Conservation (phyloP, 2,888 invertebrate species). For the Mythimna ferrago region DNA sequence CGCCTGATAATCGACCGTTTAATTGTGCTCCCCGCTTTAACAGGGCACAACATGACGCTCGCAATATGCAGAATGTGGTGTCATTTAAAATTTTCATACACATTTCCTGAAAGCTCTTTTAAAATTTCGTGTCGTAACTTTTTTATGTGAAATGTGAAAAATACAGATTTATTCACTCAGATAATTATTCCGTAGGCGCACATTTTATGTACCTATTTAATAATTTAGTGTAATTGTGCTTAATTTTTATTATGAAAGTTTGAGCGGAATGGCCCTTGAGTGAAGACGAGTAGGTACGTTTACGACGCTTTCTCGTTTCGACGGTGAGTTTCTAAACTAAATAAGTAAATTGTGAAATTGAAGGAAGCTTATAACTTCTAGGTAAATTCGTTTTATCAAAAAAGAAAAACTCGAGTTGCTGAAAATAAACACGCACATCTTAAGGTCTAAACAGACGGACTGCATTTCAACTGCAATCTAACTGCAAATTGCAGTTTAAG, state of each 20-base stretch:
- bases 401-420: not conserved
- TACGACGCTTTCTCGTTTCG: not conserved
- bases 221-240: slow-evolving; percentile 33
- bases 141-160: slow-evolving; percentile 47
- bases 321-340: not conserved
- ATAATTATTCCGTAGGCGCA: slow-evolving; percentile 52
- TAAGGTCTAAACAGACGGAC: too few relatives aligned
- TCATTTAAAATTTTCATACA: slow-evolving; percentile 45
- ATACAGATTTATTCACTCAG: slow-evolving; percentile 49
- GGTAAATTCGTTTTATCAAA: not conserved
- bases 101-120: slow-evolving; percentile 42
- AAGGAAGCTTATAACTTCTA: not conserved
- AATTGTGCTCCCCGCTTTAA: slow-evolving; percentile 57
- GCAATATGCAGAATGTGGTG: slow-evolving; percentile 27
- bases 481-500: too few relatives aligned
- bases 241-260: slow-evolving; percentile 35
- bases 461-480: too few relatives aligned
- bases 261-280: slow-evolving; percentile 17
- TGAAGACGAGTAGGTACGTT: not conserved
- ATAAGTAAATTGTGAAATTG: not conserved
- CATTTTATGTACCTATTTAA: slow-evolving; percentile 44
- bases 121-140: slow-evolving; percentile 19
- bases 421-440: too few relatives aligned
- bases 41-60: slow-evolving; percentile 24
- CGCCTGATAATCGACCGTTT: slow-evolving; percentile 60